Conservation (phyloP, 2,113 vertebrate species). For the Nestor notabilis region DNA sequence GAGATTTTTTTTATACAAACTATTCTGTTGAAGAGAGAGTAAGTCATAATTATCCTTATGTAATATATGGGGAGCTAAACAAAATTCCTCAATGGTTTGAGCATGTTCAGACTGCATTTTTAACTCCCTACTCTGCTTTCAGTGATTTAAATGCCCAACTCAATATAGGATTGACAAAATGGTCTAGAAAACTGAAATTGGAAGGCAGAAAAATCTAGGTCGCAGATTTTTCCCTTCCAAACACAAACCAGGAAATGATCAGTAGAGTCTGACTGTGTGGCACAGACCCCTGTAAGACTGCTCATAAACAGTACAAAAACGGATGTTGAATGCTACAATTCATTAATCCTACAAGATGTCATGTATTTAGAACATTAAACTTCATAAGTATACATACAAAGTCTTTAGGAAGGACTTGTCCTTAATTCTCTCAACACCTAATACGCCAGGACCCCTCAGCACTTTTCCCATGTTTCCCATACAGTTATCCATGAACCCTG, state of each 20-base stretch:
- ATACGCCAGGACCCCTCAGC: neutral
- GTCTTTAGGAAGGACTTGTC: neutral
- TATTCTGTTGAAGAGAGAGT: neutral
- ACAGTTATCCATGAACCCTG: neutral
- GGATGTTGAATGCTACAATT: neutral
- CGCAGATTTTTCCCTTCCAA: neutral
- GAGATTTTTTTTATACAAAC: neutral
- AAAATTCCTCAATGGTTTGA: neutral
- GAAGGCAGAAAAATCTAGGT: neutral
- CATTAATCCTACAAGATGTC: neutral
- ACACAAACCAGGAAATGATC: neutral
- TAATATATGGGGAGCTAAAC: neutral
- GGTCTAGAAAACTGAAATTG: neutral
- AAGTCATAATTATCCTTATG: neutral
- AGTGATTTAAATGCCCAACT: neutral
- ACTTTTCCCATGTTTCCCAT: neutral
- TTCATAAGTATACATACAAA: neutral
- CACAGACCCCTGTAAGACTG: neutral
- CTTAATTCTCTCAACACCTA: neutral
- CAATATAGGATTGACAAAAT: neutral
- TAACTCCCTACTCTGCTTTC: neutral
- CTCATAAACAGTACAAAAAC: neutral
- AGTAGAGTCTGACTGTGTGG: neutral
- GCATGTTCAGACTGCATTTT: neutral
- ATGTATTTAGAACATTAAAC: neutral